Percentiles rank a stretch among this genome's conserved stretches.
phyloP scores from a whole-genome alignment of 1,140 invertebrate genomes.

The Aphelenchoides fujianensis region DNA sequence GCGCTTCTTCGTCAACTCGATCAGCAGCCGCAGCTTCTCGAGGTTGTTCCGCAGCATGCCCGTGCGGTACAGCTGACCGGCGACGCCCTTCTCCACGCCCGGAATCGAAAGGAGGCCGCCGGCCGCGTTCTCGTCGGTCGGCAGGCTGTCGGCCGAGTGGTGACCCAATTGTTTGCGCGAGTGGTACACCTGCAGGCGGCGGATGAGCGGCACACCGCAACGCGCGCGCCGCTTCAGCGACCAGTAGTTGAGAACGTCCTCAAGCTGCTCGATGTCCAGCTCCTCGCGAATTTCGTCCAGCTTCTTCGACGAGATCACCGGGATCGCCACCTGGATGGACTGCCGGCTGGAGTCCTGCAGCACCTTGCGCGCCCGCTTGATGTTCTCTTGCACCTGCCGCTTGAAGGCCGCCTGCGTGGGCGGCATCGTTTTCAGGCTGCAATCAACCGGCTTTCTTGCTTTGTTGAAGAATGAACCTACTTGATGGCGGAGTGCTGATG shows the following conservation, averaged over 20 bases:
- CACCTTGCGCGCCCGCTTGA: slow-evolving; percentile 33
- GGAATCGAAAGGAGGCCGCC: neutral
- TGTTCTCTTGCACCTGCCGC: slow-evolving; percentile 30
- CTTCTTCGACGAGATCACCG: slow-evolving; percentile 44
- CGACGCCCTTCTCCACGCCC: neutral
- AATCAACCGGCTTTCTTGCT: too few species aligned
- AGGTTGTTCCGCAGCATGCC: slow-evolving; percentile 31
- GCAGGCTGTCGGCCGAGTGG: slow-evolving; percentile 16
- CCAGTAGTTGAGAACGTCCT: slow-evolving; percentile 68
- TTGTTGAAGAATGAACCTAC: slow-evolving; percentile 17
- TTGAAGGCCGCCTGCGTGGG: slow-evolving; percentile 31
- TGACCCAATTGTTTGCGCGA: slow-evolving; percentile 25
- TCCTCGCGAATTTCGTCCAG: slow-evolving; percentile 36
- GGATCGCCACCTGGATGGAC: slow-evolving; percentile 26
- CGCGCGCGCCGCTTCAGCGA: slow-evolving; percentile 88
- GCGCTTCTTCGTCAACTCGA: slow-evolving; percentile 46
- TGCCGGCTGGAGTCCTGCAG: slow-evolving; percentile 20
- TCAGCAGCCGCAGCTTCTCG: slow-evolving; percentile 36
- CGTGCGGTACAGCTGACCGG: slow-evolving; percentile 9
- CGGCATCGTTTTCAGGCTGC: slow-evolving; percentile 15
- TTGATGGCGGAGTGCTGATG: slow-evolving; percentile 30
- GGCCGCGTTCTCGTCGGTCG: neutral
- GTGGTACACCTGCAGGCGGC: slow-evolving; percentile 67
- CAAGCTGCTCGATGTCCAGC: slow-evolving; percentile 33
- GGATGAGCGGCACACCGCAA: slow-evolving; percentile 87